phyloP scores from a whole-genome alignment of 1,140 invertebrate species.

The Kradibia gibbosae region DNA sequence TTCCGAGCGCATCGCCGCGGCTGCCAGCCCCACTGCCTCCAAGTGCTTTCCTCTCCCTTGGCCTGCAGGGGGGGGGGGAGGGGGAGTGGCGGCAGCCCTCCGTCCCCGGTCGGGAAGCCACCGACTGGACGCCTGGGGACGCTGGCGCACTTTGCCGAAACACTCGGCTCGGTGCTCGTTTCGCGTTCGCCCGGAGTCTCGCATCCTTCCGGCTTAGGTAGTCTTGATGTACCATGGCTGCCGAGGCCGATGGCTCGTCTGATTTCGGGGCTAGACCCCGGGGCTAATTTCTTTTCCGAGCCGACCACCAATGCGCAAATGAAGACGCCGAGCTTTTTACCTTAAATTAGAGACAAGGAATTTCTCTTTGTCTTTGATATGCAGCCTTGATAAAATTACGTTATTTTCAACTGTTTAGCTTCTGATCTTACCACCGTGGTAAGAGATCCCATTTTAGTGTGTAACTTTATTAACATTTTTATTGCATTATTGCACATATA shows the following conservation, averaged over 20 bases:
- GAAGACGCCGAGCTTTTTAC: neutral
- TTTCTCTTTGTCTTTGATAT: neutral
- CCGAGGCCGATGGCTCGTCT: neutral
- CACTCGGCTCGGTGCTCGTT: neutral
- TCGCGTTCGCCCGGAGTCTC: neutral
- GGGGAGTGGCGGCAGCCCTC: neutral
- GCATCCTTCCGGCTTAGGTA: neutral
- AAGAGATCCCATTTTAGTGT: neutral
- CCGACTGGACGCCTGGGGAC: neutral
- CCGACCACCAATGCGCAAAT: neutral
- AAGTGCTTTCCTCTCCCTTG: constrained; percentile 12
- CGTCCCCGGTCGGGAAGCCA: too few relatives aligned
- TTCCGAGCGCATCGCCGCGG: neutral
- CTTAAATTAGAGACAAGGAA: neutral
- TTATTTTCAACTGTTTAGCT: neutral
- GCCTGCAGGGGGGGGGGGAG: neutral
- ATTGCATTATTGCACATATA: too few relatives aligned
- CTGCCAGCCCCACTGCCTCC: neutral
- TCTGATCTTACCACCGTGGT: neutral
- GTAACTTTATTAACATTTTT: neutral
- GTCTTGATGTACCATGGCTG: neutral
- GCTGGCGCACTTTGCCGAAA: neutral
- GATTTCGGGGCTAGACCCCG: too few relatives aligned
- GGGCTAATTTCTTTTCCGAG: neutral
- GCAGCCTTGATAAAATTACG: neutral